Conservation (phyloP, 1,140 invertebrate genomes). For the Colletes latitarsis region DNA sequence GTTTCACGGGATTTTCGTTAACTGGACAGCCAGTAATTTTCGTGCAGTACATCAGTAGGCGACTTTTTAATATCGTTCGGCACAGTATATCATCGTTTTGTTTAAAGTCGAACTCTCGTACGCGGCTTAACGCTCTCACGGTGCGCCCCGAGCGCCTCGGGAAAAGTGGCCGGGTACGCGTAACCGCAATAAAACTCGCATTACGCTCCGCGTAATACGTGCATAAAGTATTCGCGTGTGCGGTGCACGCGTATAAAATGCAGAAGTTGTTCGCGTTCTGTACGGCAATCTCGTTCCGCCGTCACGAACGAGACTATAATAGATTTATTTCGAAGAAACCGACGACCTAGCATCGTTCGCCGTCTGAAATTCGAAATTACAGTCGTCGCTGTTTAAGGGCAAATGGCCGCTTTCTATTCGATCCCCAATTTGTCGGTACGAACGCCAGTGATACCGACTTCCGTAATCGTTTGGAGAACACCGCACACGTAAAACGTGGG, state of each 20-base stretch:
- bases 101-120: constrained; percentile 22
- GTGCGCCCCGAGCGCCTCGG: constrained; percentile 32
- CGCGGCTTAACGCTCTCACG: constrained; percentile 22
- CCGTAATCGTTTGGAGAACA: constrained; percentile 47
- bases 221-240: constrained; percentile 55
- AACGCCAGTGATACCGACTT: constrained; percentile 21
- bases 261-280: constrained; percentile 23
- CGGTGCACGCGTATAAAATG: constrained; percentile 47
- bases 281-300: constrained; percentile 19
- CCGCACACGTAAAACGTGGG: constrained; percentile 52
- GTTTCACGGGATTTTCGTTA: neutral
- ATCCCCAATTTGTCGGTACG: constrained; percentile 28
- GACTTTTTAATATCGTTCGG: constrained; percentile 44
- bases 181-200: constrained; percentile 61
- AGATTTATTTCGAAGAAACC: constrained; percentile 46
- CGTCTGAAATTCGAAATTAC: constrained; percentile 14
- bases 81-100: constrained; percentile 43
- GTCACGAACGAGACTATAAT: constrained; percentile 20
- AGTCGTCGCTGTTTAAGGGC: constrained; percentile 16
- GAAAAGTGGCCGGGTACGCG: constrained; percentile 56
- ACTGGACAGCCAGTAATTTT: constrained; percentile 38
- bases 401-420: constrained; percentile 34
- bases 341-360: neutral
- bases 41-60: constrained; percentile 39
- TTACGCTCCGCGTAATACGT: constrained; percentile 57